phyloP scores from a whole-genome alignment of 2,113 vertebrate genomes.

The Speoplatyrhinus poulsoni region DNA sequence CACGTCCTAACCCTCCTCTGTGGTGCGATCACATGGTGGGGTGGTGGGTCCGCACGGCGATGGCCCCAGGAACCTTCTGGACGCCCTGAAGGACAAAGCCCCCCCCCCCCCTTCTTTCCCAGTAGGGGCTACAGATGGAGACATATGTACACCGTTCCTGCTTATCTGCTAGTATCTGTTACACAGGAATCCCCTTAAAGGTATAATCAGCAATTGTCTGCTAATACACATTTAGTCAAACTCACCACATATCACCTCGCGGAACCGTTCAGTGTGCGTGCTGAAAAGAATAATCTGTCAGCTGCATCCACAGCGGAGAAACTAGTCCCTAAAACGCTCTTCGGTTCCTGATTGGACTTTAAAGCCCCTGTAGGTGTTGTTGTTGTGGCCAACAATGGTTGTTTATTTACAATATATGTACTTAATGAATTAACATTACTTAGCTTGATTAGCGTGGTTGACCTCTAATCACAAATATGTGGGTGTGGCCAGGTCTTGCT shows the following conservation, averaged over 20 bases:
- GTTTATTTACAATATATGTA: too few species aligned
- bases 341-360: too few species aligned
- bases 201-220: not conserved
- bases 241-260: too few species aligned
- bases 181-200: not conserved
- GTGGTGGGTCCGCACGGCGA: conserved; percentile 88
- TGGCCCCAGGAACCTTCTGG: conserved; percentile 60
- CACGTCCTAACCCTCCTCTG: conserved; percentile 83
- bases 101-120: not conserved
- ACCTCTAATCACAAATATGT: not conserved
- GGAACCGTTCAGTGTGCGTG: too few species aligned
- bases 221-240: too few species aligned
- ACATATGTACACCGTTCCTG: too few species aligned
- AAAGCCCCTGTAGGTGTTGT: too few species aligned
- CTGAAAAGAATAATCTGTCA: conserved; percentile 9
- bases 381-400: too few species aligned
- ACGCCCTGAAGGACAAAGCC: conserved; percentile 54
- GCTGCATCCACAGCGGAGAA: conserved; percentile 41
- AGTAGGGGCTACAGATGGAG: too few species aligned
- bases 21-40: conserved; percentile 95
- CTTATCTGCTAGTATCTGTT: too few species aligned
- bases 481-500: not conserved
- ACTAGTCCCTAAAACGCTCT: conserved; percentile 33
- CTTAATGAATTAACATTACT: too few species aligned
- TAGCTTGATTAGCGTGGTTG: too few species aligned